A percentile compares a stretch with the other conserved stretches of the same genome.
These are phyloP conservation scores for Crossaster papposus DNA, from an alignment of 53 echinoderm and acorn worm genomes.

Conservation along the genomic window DNA sequence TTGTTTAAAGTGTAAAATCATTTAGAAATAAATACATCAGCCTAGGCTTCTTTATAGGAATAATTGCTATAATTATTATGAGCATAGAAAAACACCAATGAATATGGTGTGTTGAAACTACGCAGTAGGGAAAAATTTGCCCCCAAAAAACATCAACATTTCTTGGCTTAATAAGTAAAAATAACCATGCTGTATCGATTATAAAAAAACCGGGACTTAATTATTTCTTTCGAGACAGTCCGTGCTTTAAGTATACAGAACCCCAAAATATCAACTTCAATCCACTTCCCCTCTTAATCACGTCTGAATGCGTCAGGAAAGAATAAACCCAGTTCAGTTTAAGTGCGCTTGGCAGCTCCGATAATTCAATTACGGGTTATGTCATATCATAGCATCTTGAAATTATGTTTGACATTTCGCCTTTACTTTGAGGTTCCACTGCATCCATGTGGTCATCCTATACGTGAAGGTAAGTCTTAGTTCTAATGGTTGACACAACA, in stretches of 20 bases:
- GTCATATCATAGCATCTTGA: background rate
- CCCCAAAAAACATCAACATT: too few species aligned
- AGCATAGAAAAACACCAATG: too few species aligned
- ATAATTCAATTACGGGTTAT: constrained; percentile 5
- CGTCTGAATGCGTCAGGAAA: background rate
- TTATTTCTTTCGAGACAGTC: background rate
- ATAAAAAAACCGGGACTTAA: background rate
- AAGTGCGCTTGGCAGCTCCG: background rate
- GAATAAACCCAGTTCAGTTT: background rate
- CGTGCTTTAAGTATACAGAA: background rate
- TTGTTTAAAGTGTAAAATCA: too few species aligned
- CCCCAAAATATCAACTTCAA: background rate
- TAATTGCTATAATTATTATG: too few species aligned
- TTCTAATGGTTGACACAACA: too few species aligned
- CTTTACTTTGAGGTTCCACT: background rate
- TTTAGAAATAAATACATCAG: too few species aligned
- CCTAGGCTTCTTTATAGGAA: too few species aligned
- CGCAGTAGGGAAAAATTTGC: too few species aligned
- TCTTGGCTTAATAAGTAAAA: too few species aligned
- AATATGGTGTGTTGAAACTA: too few species aligned
- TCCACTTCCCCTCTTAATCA: background rate
- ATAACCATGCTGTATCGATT: background rate
- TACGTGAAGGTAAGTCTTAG: too few species aligned
- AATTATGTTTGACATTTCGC: background rate
- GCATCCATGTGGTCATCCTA: too few species aligned